phyloP scores from a whole-genome alignment of 2,113 vertebrate genomes.

The Anolis sagrei region DNA sequence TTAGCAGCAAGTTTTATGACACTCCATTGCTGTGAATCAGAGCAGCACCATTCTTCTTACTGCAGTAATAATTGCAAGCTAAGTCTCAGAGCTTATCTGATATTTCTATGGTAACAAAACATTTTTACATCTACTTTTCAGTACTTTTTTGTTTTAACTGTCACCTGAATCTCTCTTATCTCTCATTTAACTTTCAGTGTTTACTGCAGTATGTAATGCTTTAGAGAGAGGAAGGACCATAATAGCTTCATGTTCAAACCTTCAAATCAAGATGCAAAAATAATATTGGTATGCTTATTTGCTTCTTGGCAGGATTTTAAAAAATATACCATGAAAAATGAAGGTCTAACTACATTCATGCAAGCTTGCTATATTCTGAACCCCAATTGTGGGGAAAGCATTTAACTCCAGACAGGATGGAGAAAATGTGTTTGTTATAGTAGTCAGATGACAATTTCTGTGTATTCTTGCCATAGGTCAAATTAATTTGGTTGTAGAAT shows the following conservation, averaged over 20 bases:
- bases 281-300: slow-evolving; percentile 22
- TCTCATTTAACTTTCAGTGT: slow-evolving; percentile 2
- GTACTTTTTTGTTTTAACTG: background rate
- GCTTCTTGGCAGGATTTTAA: slow-evolving; percentile 17
- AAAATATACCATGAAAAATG: slow-evolving; percentile 29
- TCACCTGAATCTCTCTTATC: slow-evolving; percentile 21
- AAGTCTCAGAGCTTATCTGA: background rate
- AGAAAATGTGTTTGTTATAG: background rate
- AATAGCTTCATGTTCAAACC: background rate
- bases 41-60: background rate
- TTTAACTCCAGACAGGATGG: background rate
- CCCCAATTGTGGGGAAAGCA: background rate
- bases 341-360: slow-evolving; percentile 11
- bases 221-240: background rate
- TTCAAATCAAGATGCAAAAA: slow-evolving; percentile 2
- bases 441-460: background rate
- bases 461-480: background rate
- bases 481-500: background rate
- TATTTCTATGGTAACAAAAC: slow-evolving; percentile 10
- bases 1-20: background rate
- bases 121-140: accelerated
- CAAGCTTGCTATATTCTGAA: slow-evolving; percentile 8
- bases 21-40: background rate
- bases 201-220: background rate
- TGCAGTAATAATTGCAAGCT: slow-evolving; percentile 15